phyloP scores from a whole-genome alignment of 2,113 vertebrate genomes.

The Cepphus grylle region DNA sequence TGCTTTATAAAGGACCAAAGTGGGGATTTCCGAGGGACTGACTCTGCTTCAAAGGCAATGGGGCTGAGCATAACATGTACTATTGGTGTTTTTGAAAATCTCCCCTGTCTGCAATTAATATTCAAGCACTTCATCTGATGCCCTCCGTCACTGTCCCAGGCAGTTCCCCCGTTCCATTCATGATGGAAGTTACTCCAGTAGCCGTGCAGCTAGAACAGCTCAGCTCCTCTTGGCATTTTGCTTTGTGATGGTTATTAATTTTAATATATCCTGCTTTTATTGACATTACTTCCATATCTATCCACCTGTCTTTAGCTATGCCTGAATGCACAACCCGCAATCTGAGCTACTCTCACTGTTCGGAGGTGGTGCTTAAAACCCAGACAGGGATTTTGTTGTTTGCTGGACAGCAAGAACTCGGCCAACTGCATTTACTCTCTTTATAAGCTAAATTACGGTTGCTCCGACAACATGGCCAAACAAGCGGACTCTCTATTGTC shows the following conservation, averaged over 20 bases:
- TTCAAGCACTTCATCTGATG: not conserved
- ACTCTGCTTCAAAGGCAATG: not conserved
- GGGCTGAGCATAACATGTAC: not conserved
- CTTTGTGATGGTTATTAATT: not conserved
- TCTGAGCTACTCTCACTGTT: not conserved
- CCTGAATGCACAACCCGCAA: not conserved
- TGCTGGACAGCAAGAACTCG: not conserved
- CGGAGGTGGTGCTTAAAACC: not conserved
- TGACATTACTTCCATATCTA: not conserved
- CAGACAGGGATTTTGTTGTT: not conserved
- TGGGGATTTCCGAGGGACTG: not conserved
- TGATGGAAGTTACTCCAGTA: not conserved
- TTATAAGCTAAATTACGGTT: not conserved
- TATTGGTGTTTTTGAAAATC: not conserved
- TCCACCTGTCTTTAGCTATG: not conserved
- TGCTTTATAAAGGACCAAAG: not conserved
- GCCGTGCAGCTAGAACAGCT: not conserved
- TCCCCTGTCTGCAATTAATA: not conserved
- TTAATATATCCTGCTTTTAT: not conserved
- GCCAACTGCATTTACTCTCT: not conserved
- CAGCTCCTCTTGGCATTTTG: not conserved
- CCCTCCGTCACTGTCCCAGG: not conserved
- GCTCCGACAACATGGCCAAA: not conserved
- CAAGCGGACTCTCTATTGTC: not conserved
- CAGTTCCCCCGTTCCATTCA: rapidly evolving